Evolutionary conservation across 2,113 vertebrate species (phyloP), one percentile per base, ranked within the genome.

Genomic region (Vimba vimba): DNA sequence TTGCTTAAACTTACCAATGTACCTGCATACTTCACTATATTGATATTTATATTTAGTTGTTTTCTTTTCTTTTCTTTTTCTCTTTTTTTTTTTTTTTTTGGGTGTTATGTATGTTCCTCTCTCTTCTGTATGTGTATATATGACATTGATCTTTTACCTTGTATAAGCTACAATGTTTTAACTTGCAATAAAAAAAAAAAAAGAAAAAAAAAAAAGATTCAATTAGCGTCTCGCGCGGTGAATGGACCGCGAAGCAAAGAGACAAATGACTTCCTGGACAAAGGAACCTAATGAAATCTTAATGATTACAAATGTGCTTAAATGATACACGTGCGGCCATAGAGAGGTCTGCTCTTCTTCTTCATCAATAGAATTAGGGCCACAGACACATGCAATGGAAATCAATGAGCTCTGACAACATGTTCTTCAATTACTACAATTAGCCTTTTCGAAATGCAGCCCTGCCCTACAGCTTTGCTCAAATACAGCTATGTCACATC

Each of bases 231-330:
- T 91, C 82, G 85, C 86, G 89, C 87, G 87, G 89, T 43, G 50
- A 66, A 59, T 10, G n/a, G 13, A 75, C 15, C 17, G 30, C 79
- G 89, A 89, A 86, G 55, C 85, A 73, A 82, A 87, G 86, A 92
- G 89, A 92, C 89, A 91, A 92, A 93, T 92, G 86, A 91, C 88
- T 90, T 87, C 90, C 87, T 79, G 76, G 84, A 87, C 89, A 89
- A 89, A 81, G 64, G 83, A 60, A 87, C 79, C 47, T 79, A 87
- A 85, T 75, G 36, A 79, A 89, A 90, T 87, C 50, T 83, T 92
- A 91, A 93, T 93, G 83, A 90, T 85, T 85, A 89, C 85, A 90
- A 90, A 89, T 86, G 88, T 59, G 47, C 89, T 90, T 36, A 68
- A 82, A 47, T 60, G 71, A 88, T 11, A 13, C 64, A 89, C 76